Conservation (phyloP, 2,113 vertebrate genomes). For the Penelope pileata region DNA sequence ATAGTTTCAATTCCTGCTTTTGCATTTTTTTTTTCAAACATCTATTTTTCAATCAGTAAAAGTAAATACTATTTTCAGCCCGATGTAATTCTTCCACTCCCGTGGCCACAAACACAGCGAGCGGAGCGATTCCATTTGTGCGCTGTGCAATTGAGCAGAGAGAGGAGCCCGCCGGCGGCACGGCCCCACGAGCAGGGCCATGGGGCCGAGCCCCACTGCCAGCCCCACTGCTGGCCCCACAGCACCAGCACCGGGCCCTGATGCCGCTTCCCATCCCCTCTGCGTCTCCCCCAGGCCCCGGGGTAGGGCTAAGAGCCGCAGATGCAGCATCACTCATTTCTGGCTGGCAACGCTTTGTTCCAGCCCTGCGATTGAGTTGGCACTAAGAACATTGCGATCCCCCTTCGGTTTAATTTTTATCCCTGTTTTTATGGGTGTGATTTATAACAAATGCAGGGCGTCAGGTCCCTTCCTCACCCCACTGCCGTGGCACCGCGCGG, state of each 20-base stretch:
- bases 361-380: conserved; percentile 44
- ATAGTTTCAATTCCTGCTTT: conserved; percentile 74
- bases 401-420: not conserved
- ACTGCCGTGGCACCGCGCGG: not conserved
- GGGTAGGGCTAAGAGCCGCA: conserved; percentile 53
- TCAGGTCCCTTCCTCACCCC: conserved; percentile 48
- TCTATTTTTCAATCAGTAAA: conserved; percentile 76
- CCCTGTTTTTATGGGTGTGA: not conserved
- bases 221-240: not conserved
- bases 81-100: conserved; percentile 76
- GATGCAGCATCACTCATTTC: conserved; percentile 48
- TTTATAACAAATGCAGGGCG: conserved; percentile 47
- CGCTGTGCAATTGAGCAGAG: conserved; percentile 71
- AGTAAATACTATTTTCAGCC: conserved; percentile 77
- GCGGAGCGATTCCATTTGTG: conserved; percentile 65
- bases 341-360: conserved; percentile 64
- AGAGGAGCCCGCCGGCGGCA: conserved; percentile 47
- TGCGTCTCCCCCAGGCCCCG: not conserved
- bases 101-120: conserved; percentile 65
- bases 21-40: conserved; percentile 64
- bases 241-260: conserved; percentile 29
- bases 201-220: not conserved
- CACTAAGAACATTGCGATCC: not conserved
- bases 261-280: not conserved
- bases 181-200: not conserved